A percentile compares a stretch with the other conserved stretches of the same genome.
Evolutionary conservation across 2,888 invertebrate genomes (phyloP).

Genomic region (Capitulum mitella): DNA sequence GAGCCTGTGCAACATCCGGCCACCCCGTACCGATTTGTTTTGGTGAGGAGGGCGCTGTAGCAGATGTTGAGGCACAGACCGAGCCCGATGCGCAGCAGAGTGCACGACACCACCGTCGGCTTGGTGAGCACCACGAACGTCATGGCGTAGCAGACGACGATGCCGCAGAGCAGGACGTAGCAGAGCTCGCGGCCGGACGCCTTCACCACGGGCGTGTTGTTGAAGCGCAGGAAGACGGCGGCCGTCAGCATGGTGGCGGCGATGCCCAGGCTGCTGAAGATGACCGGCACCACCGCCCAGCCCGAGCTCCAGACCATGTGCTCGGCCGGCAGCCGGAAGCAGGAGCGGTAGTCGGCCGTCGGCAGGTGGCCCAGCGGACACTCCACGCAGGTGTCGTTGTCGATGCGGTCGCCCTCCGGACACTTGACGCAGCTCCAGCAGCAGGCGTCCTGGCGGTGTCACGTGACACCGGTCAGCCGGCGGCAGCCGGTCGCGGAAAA

Average conservation of each 20-base stretch:
- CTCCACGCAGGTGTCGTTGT: conserved; percentile 54
- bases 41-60: conserved; percentile 66
- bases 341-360: conserved; percentile 46
- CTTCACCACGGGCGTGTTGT: conserved; percentile 63
- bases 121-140: conserved; percentile 62
- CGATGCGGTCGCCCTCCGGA: conserved; percentile 54
- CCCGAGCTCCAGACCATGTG: conserved; percentile 57
- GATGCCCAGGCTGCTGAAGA: conserved; percentile 39
- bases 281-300: conserved; percentile 49
- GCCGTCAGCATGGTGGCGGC: conserved; percentile 55
- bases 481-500: too few species aligned
- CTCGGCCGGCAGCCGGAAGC: conserved; percentile 53
- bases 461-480: too few species aligned
- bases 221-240: conserved; percentile 56
- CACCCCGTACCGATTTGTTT: conserved; percentile 54
- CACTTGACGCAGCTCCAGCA: conserved; percentile 65
- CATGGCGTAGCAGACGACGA: conserved; percentile 61
- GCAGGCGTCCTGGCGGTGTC: conserved; percentile 53
- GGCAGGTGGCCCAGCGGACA: conserved; percentile 54
- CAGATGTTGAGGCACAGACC: conserved; percentile 65
- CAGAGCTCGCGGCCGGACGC: conserved; percentile 70
- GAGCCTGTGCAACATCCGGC: too few species aligned
- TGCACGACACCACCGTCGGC: conserved; percentile 59
- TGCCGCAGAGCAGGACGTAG: conserved; percentile 62
- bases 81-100: conserved; percentile 58